Percentiles rank a stretch among this genome's conserved stretches.
phyloP scores from a whole-genome alignment of 2,797 vertebrate species.

The Coluber constrictor region DNA sequence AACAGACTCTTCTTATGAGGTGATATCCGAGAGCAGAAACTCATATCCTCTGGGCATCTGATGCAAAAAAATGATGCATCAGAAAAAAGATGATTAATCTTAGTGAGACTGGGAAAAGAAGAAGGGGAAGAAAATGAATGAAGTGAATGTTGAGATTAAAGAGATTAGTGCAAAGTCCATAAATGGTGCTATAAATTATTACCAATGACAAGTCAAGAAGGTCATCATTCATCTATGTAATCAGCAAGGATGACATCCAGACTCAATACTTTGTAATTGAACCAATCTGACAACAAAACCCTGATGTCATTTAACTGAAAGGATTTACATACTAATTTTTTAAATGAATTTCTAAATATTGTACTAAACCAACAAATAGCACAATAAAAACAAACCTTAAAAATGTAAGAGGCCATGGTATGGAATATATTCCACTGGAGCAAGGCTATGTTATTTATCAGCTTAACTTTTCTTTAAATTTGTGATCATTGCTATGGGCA shows the following conservation, averaged over 20 bases:
- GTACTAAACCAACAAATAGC: neutral
- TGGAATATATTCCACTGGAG: neutral
- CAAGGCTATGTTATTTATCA: neutral
- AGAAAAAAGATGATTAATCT: neutral
- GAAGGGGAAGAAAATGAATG: neutral
- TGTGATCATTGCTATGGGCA: neutral
- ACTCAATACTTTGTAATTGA: neutral
- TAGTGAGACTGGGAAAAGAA: neutral
- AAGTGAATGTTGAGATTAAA: neutral
- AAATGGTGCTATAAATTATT: neutral
- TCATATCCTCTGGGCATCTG: neutral
- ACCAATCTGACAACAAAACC: neutral
- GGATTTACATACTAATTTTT: neutral
- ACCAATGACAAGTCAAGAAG: neutral
- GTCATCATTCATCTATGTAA: neutral
- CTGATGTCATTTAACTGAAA: neutral
- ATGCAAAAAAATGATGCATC: neutral
- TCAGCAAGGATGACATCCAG: neutral
- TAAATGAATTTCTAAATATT: neutral
- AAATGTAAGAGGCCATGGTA: neutral
- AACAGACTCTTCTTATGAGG: neutral
- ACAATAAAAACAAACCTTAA: neutral
- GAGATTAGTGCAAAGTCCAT: neutral
- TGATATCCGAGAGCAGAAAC: neutral
- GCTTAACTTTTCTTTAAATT: neutral